Evolutionary conservation across 2,797 vertebrate species (phyloP).

Genomic region (Syndactyla subalaris): DNA sequence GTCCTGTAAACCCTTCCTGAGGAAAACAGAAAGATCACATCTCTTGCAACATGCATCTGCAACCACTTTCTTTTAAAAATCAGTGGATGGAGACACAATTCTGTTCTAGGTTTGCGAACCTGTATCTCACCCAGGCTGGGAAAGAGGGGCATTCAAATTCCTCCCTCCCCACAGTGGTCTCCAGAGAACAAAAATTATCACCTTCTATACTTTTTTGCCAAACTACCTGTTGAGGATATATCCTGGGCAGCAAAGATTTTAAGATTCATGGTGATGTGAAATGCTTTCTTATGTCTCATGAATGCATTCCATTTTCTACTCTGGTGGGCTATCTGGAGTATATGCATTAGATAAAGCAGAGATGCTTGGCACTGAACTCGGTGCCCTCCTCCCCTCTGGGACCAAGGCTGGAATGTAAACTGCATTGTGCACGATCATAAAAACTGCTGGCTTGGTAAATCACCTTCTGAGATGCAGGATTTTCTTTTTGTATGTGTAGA

Average conservation of each 20-base stretch:
- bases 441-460: background rate
- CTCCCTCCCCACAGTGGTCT: background rate
- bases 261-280: background rate
- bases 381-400: background rate
- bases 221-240: background rate
- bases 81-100: fast-evolving
- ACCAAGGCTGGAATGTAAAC: background rate
- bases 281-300: background rate
- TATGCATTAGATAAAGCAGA: background rate
- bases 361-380: background rate
- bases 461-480: background rate
- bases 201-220: background rate
- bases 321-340: background rate
- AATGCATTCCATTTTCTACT: background rate
- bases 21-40: background rate
- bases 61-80: background rate
- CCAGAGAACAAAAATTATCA: background rate
- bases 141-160: background rate
- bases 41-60: background rate
- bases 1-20: background rate
- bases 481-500: background rate
- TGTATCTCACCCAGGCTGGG: background rate
- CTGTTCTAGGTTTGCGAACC: background rate
- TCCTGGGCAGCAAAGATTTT: background rate
- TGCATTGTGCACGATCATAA: background rate